Conservation (phyloP, 2,888 invertebrate genomes). For the Cheilosia urbana region DNA sequence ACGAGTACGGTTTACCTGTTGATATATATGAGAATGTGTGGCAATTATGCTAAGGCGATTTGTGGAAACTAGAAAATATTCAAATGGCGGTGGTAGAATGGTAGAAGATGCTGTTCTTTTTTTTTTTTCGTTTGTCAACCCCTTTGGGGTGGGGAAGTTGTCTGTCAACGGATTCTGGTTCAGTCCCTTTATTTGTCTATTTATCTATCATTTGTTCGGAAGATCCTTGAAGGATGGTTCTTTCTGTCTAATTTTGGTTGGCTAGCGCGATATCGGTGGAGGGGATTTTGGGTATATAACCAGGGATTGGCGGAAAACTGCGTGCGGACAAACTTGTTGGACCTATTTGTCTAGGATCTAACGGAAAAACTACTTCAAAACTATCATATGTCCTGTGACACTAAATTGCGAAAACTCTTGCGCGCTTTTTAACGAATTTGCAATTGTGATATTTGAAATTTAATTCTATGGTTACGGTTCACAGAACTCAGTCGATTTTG, state of each 20-base stretch:
- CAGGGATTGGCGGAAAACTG: slow-evolving; percentile 16
- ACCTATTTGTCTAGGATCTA: neutral
- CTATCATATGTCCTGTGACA: too few relatives aligned
- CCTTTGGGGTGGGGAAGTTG: slow-evolving; percentile 61
- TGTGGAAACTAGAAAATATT: slow-evolving; percentile 50
- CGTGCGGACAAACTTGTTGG: neutral
- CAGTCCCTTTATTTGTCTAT: slow-evolving; percentile 54
- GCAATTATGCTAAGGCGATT: slow-evolving; percentile 37
- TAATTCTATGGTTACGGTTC: too few relatives aligned
- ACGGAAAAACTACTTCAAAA: neutral
- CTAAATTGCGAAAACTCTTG: too few relatives aligned
- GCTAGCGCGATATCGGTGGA: slow-evolving; percentile 36
- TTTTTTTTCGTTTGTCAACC: slow-evolving; percentile 25
- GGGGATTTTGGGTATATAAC: slow-evolving; percentile 3
- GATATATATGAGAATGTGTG: slow-evolving; percentile 33
- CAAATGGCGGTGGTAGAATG: slow-evolving; percentile 32
- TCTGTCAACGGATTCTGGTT: slow-evolving; percentile 49
- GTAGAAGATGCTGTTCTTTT: slow-evolving; percentile 21
- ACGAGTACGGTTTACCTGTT: slow-evolving; percentile 56
- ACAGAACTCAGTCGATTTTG: too few relatives aligned
- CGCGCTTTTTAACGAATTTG: too few relatives aligned
- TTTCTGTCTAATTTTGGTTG: slow-evolving; percentile 49
- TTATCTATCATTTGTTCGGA: slow-evolving; percentile 30
- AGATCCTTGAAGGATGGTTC: slow-evolving; percentile 19
- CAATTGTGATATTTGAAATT: too few relatives aligned